A percentile compares a stretch with the other conserved stretches of the same genome.
These are phyloP conservation scores for Lycocerus yunnanus DNA, from an alignment of 2,888 invertebrate genomes.

Conservation along the genomic window DNA sequence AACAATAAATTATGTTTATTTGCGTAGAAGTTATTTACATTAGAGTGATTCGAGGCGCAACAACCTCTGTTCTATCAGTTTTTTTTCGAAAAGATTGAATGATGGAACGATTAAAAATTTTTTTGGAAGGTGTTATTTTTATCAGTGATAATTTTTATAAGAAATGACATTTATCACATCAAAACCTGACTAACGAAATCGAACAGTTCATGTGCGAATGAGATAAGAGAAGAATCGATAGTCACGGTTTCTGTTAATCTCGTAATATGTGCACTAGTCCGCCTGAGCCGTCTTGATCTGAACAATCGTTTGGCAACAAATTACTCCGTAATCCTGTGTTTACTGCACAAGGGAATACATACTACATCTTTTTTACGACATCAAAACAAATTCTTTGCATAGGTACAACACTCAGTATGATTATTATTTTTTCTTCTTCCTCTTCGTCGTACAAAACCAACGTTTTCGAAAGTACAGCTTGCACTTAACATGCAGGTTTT, in stretches of 20 bases:
- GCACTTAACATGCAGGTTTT: neutral
- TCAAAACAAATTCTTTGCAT: neutral
- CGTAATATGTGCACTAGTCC: conserved; percentile 42
- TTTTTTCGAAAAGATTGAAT: neutral
- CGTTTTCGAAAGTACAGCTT: neutral
- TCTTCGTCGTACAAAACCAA: neutral
- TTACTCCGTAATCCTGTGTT: conserved; percentile 39
- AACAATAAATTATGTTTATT: neutral
- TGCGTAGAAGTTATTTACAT: neutral
- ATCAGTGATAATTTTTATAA: neutral
- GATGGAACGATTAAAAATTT: neutral
- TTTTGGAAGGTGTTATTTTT: neutral
- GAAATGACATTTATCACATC: conserved; percentile 25
- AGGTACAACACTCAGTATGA: neutral
- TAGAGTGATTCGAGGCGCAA: neutral
- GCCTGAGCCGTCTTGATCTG: conserved; percentile 38
- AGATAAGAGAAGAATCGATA: conserved; percentile 51
- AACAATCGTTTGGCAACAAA: conserved; percentile 44
- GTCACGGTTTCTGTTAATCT: conserved; percentile 45
- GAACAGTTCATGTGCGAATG: conserved; percentile 51
- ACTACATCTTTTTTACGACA: conserved; percentile 7
- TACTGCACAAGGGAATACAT: conserved; percentile 22
- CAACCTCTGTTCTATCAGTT: neutral
- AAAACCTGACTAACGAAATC: conserved; percentile 36
- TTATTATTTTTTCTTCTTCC: neutral